Conservation (phyloP, 1,140 invertebrate genomes). For the Drosophila kurseongensis region DNA sequence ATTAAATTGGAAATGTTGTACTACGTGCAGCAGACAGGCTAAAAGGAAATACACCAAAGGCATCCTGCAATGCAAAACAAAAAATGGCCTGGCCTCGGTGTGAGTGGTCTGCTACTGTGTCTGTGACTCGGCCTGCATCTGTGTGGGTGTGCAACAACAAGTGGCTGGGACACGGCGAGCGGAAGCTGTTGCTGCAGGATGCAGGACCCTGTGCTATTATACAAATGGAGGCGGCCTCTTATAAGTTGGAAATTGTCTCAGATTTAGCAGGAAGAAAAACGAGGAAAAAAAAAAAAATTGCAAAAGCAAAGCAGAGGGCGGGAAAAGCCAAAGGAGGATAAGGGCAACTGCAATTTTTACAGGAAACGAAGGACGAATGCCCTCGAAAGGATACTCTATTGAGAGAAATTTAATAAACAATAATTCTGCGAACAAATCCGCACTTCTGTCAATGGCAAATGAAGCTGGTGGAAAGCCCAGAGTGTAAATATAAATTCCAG, state of each 20-base stretch:
- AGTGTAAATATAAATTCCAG: conserved; percentile 10
- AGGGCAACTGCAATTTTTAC: background rate
- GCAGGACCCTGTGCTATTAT: conserved; percentile 73
- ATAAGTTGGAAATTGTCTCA: conserved; percentile 80
- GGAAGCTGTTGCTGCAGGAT: conserved; percentile 64
- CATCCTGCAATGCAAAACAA: conserved; percentile 58
- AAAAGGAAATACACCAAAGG: conserved; percentile 80
- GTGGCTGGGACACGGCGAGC: conserved; percentile 64
- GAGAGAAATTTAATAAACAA: conserved; percentile 15
- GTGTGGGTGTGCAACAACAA: conserved; percentile 63
- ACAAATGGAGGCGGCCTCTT: conserved; percentile 70
- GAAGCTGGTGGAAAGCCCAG: background rate
- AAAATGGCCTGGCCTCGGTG: conserved; percentile 11
- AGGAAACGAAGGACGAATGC: conserved; percentile 27
- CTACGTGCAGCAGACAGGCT: conserved; percentile 61
- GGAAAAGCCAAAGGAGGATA: conserved; percentile 2
- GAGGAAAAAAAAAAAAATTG: conserved; percentile 8
- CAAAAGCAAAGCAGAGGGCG: background rate
- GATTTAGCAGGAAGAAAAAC: conserved; percentile 63
- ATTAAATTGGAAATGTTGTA: conserved; percentile 81
- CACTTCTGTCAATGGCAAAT: background rate
- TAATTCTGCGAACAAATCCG: conserved; percentile 5
- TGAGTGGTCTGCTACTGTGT: background rate
- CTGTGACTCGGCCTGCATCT: background rate
- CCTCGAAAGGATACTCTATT: background rate